These are phyloP conservation scores for Lamellibrachia satsuma DNA, from an alignment of 2,888 invertebrate species.

Conservation along the genomic window DNA sequence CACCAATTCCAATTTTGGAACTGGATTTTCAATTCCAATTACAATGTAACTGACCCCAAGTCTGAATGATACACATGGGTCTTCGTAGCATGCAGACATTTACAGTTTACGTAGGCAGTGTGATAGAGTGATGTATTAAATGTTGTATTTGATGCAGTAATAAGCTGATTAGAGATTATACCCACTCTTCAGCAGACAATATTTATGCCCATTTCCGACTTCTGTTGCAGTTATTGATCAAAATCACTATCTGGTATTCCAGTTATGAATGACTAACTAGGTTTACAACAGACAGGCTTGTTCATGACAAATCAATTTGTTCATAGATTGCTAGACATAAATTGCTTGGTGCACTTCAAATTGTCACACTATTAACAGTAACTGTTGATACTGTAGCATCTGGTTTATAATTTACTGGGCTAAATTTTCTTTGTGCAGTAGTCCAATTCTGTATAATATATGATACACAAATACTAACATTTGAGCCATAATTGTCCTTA, in stretches of 20 bases:
- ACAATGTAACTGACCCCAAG: background rate
- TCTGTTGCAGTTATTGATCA: slow-evolving; percentile 1
- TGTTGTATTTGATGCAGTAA: background rate
- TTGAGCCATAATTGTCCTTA: background rate
- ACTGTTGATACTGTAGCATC: background rate
- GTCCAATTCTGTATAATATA: background rate
- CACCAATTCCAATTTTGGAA: too few species aligned
- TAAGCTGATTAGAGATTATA: background rate
- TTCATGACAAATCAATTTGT: background rate
- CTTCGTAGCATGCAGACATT: background rate
- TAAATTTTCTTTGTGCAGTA: background rate
- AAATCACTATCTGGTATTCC: background rate
- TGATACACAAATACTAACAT: background rate
- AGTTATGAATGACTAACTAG: background rate
- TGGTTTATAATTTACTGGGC: background rate
- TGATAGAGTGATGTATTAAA: background rate
- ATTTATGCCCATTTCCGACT: slow-evolving; percentile 5
- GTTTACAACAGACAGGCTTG: background rate
- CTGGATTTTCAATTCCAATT: too few species aligned
- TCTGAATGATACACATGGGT: background rate
- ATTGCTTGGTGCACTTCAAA: background rate
- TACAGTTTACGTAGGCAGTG: background rate
- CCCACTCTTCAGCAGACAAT: background rate
- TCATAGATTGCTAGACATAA: slow-evolving; percentile 1
- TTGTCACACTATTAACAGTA: background rate